Conservation (phyloP, 2,113 vertebrate genomes). For the Prolemur simus region DNA sequence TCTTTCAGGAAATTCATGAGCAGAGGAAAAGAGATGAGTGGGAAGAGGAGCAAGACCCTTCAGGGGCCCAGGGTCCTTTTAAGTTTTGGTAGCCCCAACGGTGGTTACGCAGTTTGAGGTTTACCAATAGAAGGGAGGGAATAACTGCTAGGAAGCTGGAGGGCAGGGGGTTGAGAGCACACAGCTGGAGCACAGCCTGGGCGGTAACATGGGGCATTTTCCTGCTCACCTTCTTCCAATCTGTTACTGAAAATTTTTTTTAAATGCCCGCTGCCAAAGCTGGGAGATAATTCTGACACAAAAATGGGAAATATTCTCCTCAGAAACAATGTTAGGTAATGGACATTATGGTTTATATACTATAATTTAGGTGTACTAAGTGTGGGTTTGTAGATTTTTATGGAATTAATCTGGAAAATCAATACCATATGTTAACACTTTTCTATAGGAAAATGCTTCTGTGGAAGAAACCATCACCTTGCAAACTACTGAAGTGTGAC, state of each 20-base stretch:
- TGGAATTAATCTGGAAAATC: not conserved
- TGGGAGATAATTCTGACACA: not conserved
- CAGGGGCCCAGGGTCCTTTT: not conserved
- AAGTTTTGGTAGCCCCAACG: not conserved
- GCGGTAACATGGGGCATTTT: not conserved
- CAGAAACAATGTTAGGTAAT: not conserved
- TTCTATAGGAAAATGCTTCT: not conserved
- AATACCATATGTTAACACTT: not conserved
- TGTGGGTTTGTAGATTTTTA: not conserved
- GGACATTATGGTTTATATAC: not conserved
- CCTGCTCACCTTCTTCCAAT: not conserved
- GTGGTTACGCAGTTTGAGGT: not conserved
- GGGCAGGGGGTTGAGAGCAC: not conserved
- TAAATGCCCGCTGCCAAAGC: not conserved
- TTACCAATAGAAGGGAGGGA: not conserved
- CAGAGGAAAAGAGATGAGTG: not conserved
- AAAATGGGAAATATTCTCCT: not conserved
- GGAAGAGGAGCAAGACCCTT: not conserved
- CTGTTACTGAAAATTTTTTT: not conserved
- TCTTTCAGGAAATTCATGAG: not conserved
- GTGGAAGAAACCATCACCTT: not conserved
- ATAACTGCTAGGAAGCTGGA: not conserved
- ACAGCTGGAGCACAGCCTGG: not conserved
- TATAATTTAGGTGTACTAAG: not conserved
- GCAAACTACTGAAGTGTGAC: not conserved